Evolutionary conservation across 2,888 invertebrate genomes (phyloP), one percentile per base, ranked within the genome.

Genomic region (Leptopilina myrica): DNA sequence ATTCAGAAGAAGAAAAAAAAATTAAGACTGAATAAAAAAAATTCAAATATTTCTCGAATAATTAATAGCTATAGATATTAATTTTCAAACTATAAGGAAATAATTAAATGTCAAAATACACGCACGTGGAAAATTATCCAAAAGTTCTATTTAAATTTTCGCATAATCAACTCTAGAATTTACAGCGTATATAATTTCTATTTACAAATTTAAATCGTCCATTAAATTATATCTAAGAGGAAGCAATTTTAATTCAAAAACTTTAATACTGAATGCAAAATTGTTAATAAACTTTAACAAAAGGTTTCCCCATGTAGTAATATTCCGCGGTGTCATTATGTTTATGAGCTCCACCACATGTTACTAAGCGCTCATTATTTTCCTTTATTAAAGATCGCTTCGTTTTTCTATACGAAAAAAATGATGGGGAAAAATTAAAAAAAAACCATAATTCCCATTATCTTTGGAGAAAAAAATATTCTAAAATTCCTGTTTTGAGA

Each of bases 321-420:
- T 56, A 73, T 56, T 69, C 56, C 14, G 73, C 4, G 73, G 73
- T 56, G 26, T 73, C 56, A 73, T 73, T 73, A 73, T 56, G 56
- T 73, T 73, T 73, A 73, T 73, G 73, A 73, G 53, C 40, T 14
- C 14, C 56, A 73, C n/a, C 73, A 73, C 26, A n/a, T 73, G 33
- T 56, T 73, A n/a, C 56, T 73, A 33, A 73, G 56, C 9, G 33
- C 49, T 9, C 56, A 73, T 73, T 56, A 73, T 73, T 73, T 73
- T 73, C 56, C 56, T 53, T 73, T 56, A 73, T 56, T 53, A 73
- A 73, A 33, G n/a, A 73, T 56, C n/a, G 33, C 73, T 53, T 33
- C 56, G 9, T 14, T 11, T 73, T 73, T 53, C 49, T 53, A 12
- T 53, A 33, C 12, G 14, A 15, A 49, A 7, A 46, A 46, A 43